A percentile compares a stretch with the other conserved stretches of the same genome.
These are phyloP conservation scores for Aphelinus certus DNA, from an alignment of 1,140 invertebrate genomes.

Conservation along the genomic window DNA sequence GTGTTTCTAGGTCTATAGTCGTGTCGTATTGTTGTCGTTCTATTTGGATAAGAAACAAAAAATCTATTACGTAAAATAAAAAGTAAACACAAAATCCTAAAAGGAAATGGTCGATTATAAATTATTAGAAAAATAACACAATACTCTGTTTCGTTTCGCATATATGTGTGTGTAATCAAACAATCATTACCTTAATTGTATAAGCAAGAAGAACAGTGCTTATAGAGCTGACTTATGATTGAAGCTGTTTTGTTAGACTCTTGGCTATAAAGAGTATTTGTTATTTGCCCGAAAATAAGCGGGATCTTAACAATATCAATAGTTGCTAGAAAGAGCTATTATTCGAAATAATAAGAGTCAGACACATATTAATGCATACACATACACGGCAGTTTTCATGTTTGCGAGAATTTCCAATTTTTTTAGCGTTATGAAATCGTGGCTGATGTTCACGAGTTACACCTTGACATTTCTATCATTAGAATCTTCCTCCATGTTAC, in stretches of 20 bases:
- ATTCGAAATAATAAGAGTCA: too few relatives aligned
- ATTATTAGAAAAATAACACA: background rate
- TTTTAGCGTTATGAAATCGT: too few relatives aligned
- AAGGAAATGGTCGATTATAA: slow-evolving; percentile 2
- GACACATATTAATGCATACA: too few relatives aligned
- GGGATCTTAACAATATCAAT: slow-evolving; percentile 15
- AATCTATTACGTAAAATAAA: slow-evolving; percentile 5
- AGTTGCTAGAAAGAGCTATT: slow-evolving; percentile 11
- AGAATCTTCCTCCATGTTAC: too few relatives aligned
- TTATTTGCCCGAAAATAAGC: slow-evolving; percentile 18
- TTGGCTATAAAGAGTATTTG: background rate
- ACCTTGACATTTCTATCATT: too few relatives aligned
- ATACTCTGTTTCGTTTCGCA: slow-evolving; percentile 10
- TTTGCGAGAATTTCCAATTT: too few relatives aligned
- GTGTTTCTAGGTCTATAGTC: slow-evolving; percentile 37
- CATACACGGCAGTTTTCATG: too few relatives aligned
- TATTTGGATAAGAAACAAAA: slow-evolving; percentile 15
- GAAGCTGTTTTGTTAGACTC: background rate
- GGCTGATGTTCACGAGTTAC: too few relatives aligned
- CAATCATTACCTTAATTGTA: slow-evolving; percentile 16
- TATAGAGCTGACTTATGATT: slow-evolving; percentile 5
- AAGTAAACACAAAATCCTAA: slow-evolving; percentile 6
- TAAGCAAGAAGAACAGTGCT: background rate
- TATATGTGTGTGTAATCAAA: slow-evolving; percentile 16
- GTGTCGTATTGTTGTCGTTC: slow-evolving; percentile 23